These are phyloP conservation scores for Hecatera dysodea DNA, from an alignment of 2,888 invertebrate genomes.

Conservation along the genomic window DNA sequence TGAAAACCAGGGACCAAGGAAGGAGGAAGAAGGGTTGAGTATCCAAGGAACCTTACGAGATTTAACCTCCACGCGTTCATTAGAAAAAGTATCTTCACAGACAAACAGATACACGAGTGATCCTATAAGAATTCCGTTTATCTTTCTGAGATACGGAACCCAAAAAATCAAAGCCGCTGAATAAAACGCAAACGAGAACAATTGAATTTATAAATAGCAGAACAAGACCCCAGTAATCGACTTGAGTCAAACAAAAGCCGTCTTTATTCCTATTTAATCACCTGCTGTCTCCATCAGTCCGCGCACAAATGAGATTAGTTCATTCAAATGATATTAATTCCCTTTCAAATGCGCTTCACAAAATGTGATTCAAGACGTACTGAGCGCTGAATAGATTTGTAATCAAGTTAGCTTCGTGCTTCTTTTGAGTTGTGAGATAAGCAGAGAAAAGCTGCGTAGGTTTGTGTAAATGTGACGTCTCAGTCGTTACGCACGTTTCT, in stretches of 20 bases:
- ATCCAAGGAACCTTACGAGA: no score
- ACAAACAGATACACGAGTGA: neutral
- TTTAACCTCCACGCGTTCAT: neutral
- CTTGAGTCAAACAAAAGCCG: slow-evolving; percentile 51
- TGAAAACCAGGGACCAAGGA: no score
- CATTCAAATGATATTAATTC: slow-evolving; percentile 60
- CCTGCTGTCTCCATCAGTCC: slow-evolving; percentile 50
- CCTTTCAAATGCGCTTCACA: slow-evolving; percentile 45
- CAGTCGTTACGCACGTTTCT: neutral
- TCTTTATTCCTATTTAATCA: slow-evolving; percentile 53
- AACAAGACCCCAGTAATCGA: slow-evolving; percentile 40
- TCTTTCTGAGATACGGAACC: neutral
- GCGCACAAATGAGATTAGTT: slow-evolving; percentile 55
- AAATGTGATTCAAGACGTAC: slow-evolving; percentile 28
- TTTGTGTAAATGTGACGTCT: neutral
- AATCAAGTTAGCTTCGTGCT: slow-evolving; percentile 33
- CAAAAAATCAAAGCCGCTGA: neutral
- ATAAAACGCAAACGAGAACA: slow-evolving; percentile 28
- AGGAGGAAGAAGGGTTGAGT: no score
- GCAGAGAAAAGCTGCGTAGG: slow-evolving; percentile 1
- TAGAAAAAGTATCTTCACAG: neutral
- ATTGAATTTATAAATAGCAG: slow-evolving; percentile 30
- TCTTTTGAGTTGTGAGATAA: slow-evolving; percentile 28
- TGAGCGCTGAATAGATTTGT: slow-evolving; percentile 40
- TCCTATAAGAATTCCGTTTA: neutral